Conservation (phyloP, 2,113 vertebrate species). For the Seriola aureovittata region DNA sequence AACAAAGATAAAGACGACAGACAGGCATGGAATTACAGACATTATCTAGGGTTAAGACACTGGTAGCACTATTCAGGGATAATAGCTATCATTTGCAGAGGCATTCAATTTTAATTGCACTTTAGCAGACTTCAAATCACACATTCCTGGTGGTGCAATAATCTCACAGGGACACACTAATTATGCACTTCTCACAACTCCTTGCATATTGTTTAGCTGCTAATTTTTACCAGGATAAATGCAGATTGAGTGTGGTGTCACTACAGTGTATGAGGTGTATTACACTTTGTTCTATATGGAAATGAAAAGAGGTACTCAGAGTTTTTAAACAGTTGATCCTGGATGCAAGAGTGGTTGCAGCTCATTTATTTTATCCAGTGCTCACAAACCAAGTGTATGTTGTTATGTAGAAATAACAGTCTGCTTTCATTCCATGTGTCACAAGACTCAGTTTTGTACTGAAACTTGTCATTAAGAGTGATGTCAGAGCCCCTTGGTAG, state of each 20-base stretch:
- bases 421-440: not conserved
- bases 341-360: not conserved
- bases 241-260: not conserved
- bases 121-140: slow-evolving; percentile 18
- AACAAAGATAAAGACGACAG: slow-evolving; percentile 22
- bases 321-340: not conserved
- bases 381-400: not conserved
- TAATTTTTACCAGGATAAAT: not conserved
- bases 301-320: not conserved
- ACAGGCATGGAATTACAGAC: slow-evolving; percentile 35
- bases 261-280: not conserved
- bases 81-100: slow-evolving; percentile 56
- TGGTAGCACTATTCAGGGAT: slow-evolving; percentile 34
- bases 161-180: slow-evolving; percentile 34
- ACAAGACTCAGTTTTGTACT: not conserved
- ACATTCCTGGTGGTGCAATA: slow-evolving; percentile 16
- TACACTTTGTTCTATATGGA: not conserved
- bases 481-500: not conserved
- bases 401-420: not conserved
- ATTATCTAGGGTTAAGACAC: slow-evolving; percentile 36
- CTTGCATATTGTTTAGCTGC: slow-evolving; percentile 10
- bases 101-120: slow-evolving; percentile 36
- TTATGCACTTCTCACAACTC: slow-evolving; percentile 26
- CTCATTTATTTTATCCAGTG: not conserved
- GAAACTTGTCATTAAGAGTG: not conserved